A percentile compares a stretch with the other conserved stretches of the same genome.
Evolutionary conservation across 1,140 invertebrate genomes (phyloP).

Genomic region (Probaryconus sp.): DNA sequence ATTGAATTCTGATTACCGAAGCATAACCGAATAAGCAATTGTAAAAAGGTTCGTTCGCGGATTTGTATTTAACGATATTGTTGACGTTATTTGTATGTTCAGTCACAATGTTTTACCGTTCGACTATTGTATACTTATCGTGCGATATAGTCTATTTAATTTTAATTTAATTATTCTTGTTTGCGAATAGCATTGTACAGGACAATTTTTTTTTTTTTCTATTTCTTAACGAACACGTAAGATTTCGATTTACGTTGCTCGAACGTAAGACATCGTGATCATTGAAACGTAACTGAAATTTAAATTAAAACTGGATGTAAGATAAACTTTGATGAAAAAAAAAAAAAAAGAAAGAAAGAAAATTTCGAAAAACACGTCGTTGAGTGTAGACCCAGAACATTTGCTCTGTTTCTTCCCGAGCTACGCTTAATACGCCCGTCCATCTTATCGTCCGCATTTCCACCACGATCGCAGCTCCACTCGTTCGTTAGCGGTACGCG

Average conservation of each 20-base stretch:
- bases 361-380: slow-evolving; percentile 46
- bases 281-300: slow-evolving; percentile 34
- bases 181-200: slow-evolving; percentile 33
- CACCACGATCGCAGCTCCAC: slow-evolving; percentile 63
- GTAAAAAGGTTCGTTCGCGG: slow-evolving; percentile 55
- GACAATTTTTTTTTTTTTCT: slow-evolving; percentile 34
- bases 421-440: slow-evolving; percentile 65
- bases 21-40: slow-evolving; percentile 30
- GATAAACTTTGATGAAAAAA: neutral
- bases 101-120: slow-evolving; percentile 35
- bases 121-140: slow-evolving; percentile 32
- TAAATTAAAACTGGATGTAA: slow-evolving; percentile 27
- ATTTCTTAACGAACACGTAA: too few species aligned
- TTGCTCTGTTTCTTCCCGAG: slow-evolving; percentile 62
- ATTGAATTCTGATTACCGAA: too few species aligned
- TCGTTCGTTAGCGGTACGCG: slow-evolving; percentile 64
- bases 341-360: slow-evolving; percentile 9
- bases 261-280: slow-evolving; percentile 38
- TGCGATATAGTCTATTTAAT: slow-evolving; percentile 19
- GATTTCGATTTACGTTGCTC: too few species aligned
- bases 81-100: slow-evolving; percentile 56
- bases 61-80: slow-evolving; percentile 61
- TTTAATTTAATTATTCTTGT: slow-evolving; percentile 29
- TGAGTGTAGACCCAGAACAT: slow-evolving; percentile 59
- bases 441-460: slow-evolving; percentile 65